phyloP scores from a whole-genome alignment of 2,888 invertebrate genomes.

The Eremobia ochroleuca region DNA sequence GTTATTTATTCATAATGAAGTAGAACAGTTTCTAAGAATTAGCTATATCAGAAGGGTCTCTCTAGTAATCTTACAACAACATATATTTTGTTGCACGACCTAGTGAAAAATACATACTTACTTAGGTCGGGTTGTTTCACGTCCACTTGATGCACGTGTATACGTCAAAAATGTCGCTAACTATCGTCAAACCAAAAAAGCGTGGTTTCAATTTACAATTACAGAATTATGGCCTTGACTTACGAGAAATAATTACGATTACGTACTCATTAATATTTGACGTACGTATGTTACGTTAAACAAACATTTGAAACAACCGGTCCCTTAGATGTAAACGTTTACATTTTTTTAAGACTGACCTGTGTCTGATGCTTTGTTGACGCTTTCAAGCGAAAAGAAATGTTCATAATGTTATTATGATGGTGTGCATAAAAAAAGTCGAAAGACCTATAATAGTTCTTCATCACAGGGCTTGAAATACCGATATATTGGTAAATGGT shows the following conservation, averaged over 20 bases:
- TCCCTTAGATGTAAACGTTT: background rate
- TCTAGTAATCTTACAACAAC: background rate
- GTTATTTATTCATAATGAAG: background rate
- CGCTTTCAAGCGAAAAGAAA: background rate
- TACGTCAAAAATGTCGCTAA: too few species aligned
- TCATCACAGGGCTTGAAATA: background rate
- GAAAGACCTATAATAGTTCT: background rate
- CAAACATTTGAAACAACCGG: too few species aligned
- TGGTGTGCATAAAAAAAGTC: background rate
- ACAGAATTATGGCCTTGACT: too few species aligned
- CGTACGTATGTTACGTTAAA: too few species aligned
- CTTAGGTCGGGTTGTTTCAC: too few species aligned
- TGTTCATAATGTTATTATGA: background rate
- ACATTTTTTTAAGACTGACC: background rate
- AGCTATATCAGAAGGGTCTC: background rate
- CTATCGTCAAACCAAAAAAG: too few species aligned
- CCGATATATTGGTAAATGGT: background rate
- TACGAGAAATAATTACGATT: too few species aligned
- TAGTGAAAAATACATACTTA: background rate
- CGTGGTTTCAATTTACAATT: too few species aligned
- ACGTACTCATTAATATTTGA: too few species aligned
- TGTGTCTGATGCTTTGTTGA: background rate
- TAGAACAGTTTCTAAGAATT: conserved; percentile 16
- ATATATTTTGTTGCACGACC: background rate
- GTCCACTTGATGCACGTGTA: too few species aligned